Conservation (phyloP, 2,888 invertebrate species). For the Cephus rjabovi region DNA sequence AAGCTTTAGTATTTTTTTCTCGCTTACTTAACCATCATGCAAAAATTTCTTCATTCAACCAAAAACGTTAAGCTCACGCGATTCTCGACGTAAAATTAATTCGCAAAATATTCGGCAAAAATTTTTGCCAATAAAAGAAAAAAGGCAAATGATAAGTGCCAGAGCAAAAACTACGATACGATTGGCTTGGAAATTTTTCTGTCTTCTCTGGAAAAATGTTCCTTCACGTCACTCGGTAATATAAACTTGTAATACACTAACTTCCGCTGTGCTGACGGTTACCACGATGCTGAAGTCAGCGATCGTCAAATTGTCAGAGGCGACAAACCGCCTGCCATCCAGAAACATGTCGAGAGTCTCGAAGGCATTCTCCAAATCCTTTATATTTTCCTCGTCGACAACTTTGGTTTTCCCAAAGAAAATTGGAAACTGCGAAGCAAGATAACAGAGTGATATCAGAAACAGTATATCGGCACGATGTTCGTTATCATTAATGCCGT, state of each 20-base stretch:
- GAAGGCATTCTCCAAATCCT: conserved; percentile 71
- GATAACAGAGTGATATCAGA: not conserved
- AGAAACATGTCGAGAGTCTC: conserved; percentile 72
- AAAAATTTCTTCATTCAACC: not conserved
- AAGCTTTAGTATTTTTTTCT: not conserved
- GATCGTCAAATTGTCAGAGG: conserved; percentile 76
- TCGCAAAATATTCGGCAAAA: not conserved
- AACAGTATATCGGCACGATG: too few relatives aligned
- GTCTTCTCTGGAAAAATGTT: not conserved
- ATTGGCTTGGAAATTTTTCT: too few relatives aligned
- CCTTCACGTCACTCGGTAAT: not conserved
- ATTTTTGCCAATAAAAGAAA: not conserved
- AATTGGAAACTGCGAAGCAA: conserved; percentile 71
- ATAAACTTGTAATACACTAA: conserved; percentile 31
- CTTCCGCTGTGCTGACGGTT: conserved; percentile 71
- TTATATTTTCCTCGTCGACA: conserved; percentile 51
- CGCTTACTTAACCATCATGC: not conserved
- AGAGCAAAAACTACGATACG: not conserved
- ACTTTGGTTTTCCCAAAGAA: conserved; percentile 66
- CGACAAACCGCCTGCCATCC: conserved; percentile 73
- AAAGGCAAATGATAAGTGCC: not conserved
- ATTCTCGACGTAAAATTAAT: not conserved
- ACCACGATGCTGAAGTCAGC: conserved; percentile 77
- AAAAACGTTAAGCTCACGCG: not conserved
- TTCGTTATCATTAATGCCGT: too few relatives aligned